These are phyloP conservation scores for Arctia plantaginis DNA, from an alignment of 2,888 invertebrate species.

Conservation along the genomic window DNA sequence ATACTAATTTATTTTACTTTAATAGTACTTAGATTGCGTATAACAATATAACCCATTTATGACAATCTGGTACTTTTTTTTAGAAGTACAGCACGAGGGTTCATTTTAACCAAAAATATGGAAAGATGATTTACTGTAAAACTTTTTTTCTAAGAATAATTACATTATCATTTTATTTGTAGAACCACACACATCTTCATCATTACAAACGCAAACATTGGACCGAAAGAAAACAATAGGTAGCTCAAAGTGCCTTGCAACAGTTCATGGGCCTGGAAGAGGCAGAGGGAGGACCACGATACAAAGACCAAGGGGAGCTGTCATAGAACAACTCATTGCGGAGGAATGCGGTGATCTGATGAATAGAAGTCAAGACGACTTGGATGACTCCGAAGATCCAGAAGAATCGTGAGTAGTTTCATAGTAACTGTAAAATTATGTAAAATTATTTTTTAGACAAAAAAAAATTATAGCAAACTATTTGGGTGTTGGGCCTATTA, in stretches of 20 bases:
- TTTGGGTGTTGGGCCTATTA: not conserved
- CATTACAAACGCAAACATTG: conserved; percentile 81
- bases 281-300: conserved; percentile 68
- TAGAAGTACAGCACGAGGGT: not conserved
- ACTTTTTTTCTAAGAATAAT: conserved; percentile 30
- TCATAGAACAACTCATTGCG: conserved; percentile 80
- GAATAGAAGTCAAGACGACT: conserved; percentile 83
- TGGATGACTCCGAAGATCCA: conserved; percentile 87
- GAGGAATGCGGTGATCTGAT: conserved; percentile 80
- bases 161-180: conserved; percentile 28
- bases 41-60: not conserved
- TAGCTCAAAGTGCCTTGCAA: conserved; percentile 76
- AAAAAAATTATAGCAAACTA: not conserved
- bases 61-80: not conserved
- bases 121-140: not conserved
- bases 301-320: conserved; percentile 75
- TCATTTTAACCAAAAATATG: not conserved
- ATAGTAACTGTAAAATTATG: not conserved
- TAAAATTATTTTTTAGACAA: not conserved
- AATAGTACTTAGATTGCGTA: not conserved
- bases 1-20: not conserved
- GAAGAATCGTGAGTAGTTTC: conserved; percentile 78
- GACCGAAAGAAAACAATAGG: conserved; percentile 72
- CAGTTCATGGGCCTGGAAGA: conserved; percentile 74
- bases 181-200: conserved; percentile 83